phyloP scores from a whole-genome alignment of 2,888 invertebrate species.

The Drosophila trichaetosa region DNA sequence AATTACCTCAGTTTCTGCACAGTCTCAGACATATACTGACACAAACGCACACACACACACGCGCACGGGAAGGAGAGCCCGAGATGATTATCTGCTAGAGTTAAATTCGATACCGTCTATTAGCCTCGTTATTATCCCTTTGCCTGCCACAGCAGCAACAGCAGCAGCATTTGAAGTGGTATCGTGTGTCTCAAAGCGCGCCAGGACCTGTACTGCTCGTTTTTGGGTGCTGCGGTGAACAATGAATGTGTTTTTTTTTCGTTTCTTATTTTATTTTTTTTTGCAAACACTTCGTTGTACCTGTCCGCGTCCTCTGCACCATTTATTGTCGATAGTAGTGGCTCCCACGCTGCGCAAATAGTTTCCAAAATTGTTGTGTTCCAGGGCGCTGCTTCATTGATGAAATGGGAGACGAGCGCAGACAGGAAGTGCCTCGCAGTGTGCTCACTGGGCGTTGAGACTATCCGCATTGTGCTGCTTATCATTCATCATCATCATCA shows the following conservation, averaged over 20 bases:
- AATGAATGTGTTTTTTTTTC: conserved; percentile 26
- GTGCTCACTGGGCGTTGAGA: conserved; percentile 20
- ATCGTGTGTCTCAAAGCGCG: conserved; percentile 78
- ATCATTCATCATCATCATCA: conserved; percentile 42
- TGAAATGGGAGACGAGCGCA: conserved; percentile 72
- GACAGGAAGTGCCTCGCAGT: conserved; percentile 59
- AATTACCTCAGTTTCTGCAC: conserved; percentile 65
- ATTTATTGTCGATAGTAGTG: conserved; percentile 11
- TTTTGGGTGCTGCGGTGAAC: conserved; percentile 58
- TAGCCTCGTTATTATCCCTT: conserved; percentile 82
- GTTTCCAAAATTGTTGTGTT: conserved; percentile 36
- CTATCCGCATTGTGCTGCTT: conserved; percentile 58
- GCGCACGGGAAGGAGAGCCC: conserved; percentile 19
- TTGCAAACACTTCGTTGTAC: conserved; percentile 43
- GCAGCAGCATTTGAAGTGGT: conserved; percentile 79
- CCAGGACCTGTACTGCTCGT: conserved; percentile 29
- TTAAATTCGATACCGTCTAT: conserved; percentile 84
- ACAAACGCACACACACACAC: not conserved
- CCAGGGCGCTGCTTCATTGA: conserved; percentile 55
- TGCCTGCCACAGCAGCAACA: conserved; percentile 16
- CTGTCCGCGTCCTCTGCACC: conserved; percentile 48
- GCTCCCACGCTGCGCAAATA: conserved; percentile 73
- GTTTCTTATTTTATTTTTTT: not conserved
- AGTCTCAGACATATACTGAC: conserved; percentile 1
- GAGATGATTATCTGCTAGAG: conserved; percentile 83